These are phyloP conservation scores for Drepana falcataria DNA, from an alignment of 2,888 invertebrate species.

Conservation along the genomic window DNA sequence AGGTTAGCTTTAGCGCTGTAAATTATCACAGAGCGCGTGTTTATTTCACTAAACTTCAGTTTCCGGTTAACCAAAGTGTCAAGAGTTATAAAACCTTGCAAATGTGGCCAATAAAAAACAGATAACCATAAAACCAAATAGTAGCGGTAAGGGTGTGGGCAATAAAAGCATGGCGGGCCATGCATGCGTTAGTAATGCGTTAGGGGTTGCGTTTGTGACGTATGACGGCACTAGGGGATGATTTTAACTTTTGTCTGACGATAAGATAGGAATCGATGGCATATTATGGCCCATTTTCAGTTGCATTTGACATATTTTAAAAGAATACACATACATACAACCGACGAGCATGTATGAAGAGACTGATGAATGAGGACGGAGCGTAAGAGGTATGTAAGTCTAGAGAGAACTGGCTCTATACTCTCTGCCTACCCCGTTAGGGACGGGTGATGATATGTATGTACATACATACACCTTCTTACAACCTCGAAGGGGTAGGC, in stretches of 20 bases:
- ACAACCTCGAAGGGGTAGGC: too few species aligned
- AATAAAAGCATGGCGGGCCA: slow-evolving; percentile 1
- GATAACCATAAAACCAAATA: slow-evolving; percentile 37
- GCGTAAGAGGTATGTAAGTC: too few species aligned
- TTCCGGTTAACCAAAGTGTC: not conserved
- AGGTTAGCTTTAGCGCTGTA: slow-evolving; percentile 5
- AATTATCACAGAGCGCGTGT: slow-evolving; percentile 11
- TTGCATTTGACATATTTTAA: too few species aligned
- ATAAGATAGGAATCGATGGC: too few species aligned
- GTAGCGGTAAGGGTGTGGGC: slow-evolving; percentile 15
- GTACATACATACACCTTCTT: too few species aligned
- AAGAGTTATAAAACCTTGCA: slow-evolving; percentile 4
- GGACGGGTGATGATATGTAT: too few species aligned
- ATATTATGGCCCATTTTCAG: too few species aligned
- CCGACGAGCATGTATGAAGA: too few species aligned
- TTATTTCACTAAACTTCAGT: slow-evolving; percentile 17
- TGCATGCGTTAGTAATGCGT: slow-evolving; percentile 1
- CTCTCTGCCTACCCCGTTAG: too few species aligned
- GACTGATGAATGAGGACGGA: too few species aligned
- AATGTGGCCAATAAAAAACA: slow-evolving; percentile 42
- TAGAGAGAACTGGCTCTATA: too few species aligned
- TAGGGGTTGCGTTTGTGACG: not conserved
- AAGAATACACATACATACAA: too few species aligned
- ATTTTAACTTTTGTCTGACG: not conserved
- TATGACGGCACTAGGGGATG: not conserved